Base-by-base conservation (phyloP, 2,888 invertebrate species). In the Zhengitettix transpicula region DNA sequence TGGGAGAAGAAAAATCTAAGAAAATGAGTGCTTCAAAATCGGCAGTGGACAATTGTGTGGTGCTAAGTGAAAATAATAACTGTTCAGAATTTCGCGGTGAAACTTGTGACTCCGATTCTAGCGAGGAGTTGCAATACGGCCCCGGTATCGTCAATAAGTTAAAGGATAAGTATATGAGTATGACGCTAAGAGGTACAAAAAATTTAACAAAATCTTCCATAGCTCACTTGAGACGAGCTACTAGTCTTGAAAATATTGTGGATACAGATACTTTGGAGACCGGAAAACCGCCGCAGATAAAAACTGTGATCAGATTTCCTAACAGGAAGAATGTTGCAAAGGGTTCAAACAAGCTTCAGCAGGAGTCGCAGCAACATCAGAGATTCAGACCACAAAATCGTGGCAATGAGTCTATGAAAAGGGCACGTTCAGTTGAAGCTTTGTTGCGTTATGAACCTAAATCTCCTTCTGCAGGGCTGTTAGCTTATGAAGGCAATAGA, bases 121-220 rank as follows among this genome's bases (percentile, higher is more conserved):
- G 80, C 66, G 90, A 90, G 73, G 92, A 92, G 71, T 76, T 92
- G 61, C 85, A 87, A 70, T 92, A 93, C 76, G 93, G 93, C 1
- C 93, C 93, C 58, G 92, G 93, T 61, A 92, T 93, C 70, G 93
- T 93, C 51, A 89, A 88, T 69, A 87, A 87, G 68, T 79, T 93
- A 66, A 85, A 89, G 71, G 88, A 89, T 70, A 85, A 89, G 70
- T 93, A 92, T 72, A 79, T 93, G 64, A 89, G 87, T 72, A 79
- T 92, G 65, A 89, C 92, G 11, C 74, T 91, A 63, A 79, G 90
- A n/a, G 87, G 88, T 67, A 81, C 82, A 52, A 81, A 80, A 66
- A 75, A 72, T 65, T 74, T 73, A 60, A 78, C 79, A 62, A 79
- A 87, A 8, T 83, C 83, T 10, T 82, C 85, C 15, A 82, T 89